Percentiles rank a stretch among this genome's conserved stretches.
phyloP scores from a whole-genome alignment of 2,888 invertebrate species.

The Oligia strigilis region DNA sequence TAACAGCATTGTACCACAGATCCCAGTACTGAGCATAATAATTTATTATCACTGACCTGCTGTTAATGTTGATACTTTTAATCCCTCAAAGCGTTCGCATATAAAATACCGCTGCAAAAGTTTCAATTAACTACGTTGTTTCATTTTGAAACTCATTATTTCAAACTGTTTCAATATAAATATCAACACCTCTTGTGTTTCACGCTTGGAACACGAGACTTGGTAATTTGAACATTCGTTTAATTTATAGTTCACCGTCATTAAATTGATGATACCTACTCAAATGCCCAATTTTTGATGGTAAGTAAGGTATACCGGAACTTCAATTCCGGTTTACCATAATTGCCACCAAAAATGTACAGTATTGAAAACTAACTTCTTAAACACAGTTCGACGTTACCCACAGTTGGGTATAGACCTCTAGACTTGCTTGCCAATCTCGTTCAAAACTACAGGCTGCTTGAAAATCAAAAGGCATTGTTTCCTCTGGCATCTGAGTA shows the following conservation, averaged over 20 bases:
- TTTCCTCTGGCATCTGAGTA: constrained; percentile 34
- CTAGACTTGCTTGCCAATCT: neutral
- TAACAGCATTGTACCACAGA: constrained; percentile 32
- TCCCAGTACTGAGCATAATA: constrained; percentile 28
- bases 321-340: too few relatives aligned
- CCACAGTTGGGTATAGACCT: neutral
- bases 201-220: neutral
- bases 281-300: neutral
- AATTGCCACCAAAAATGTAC: too few relatives aligned
- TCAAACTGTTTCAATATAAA: constrained; percentile 8
- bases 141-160: constrained; percentile 30
- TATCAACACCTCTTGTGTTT: constrained; percentile 5
- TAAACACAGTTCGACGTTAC: neutral
- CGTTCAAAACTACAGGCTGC: constrained; percentile 1
- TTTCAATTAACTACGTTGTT: constrained; percentile 33
- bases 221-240: neutral
- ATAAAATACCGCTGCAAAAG: constrained; percentile 31
- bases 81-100: constrained; percentile 42
- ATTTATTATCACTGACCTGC: constrained; percentile 46
- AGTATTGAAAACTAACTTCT: neutral
- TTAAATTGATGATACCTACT: neutral
- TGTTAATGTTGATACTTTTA: constrained; percentile 43
- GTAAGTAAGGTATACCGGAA: neutral
- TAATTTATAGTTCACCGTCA: neutral
- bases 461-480: constrained; percentile 18